Conservation (phyloP, 2,888 invertebrate species). For the Sphaerophoria rueppellii region DNA sequence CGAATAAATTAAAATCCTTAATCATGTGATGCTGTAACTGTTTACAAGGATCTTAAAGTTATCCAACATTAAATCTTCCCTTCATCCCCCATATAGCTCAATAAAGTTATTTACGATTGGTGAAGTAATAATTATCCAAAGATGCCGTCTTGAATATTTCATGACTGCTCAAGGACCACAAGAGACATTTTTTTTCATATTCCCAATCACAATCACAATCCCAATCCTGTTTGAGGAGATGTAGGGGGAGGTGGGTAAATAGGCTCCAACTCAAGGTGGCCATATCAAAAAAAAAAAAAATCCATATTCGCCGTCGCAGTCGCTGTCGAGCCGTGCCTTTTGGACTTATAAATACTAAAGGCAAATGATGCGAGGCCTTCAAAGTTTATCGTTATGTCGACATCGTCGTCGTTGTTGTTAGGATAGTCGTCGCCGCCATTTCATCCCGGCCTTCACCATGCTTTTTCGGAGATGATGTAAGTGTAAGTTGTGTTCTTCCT, state of each 20-base stretch:
- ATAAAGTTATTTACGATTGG: slow-evolving; percentile 32
- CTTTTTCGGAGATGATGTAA: slow-evolving; percentile 9
- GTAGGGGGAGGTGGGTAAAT: neutral
- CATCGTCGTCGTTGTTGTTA: slow-evolving; percentile 23
- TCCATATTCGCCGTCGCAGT: neutral
- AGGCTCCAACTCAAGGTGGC: slow-evolving; percentile 16
- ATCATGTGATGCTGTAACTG: no score
- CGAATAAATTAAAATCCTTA: no score
- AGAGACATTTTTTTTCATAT: neutral
- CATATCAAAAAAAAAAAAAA: slow-evolving; percentile 1
- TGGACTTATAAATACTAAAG: neutral
- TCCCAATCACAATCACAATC: neutral
- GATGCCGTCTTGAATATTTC: slow-evolving; percentile 37
- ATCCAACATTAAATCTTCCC: no score
- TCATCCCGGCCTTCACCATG: slow-evolving; percentile 7
- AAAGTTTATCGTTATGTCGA: slow-evolving; percentile 46
- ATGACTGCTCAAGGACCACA: slow-evolving; percentile 15
- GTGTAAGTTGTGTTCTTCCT: slow-evolving; percentile 54
- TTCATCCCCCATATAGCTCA: neutral
- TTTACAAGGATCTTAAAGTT: slow-evolving; percentile 7
- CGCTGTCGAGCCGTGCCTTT: slow-evolving; percentile 41
- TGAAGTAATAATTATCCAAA: slow-evolving; percentile 51
- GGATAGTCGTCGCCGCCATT: neutral
- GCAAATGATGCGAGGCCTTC: slow-evolving; percentile 44
- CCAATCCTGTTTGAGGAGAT: neutral